Evolutionary conservation across 2,113 vertebrate genomes (phyloP).

Genomic region (Dinomys branickii): DNA sequence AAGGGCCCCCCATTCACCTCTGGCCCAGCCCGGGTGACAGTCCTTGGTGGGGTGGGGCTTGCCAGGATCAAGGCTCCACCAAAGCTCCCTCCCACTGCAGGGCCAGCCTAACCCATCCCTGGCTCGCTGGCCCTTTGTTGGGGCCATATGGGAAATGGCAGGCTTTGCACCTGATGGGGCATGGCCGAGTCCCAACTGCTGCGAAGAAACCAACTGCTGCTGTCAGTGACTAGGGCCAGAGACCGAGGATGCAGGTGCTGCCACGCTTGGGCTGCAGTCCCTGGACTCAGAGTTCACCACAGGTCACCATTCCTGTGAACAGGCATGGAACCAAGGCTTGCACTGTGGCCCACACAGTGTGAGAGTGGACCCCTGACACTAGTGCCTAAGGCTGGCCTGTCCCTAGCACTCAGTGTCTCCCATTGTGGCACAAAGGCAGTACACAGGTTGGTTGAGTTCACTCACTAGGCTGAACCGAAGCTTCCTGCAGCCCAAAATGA

Average conservation of each 20-base stretch:
- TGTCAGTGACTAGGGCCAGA: neutral
- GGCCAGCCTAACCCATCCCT: neutral
- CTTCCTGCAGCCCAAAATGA: neutral
- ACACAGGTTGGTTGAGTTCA: neutral
- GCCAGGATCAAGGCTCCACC: neutral
- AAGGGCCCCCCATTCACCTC: neutral
- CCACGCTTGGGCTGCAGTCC: neutral
- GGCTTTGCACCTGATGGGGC: neutral
- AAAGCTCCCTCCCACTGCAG: neutral
- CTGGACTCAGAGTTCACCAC: neutral
- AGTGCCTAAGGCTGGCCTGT: neutral
- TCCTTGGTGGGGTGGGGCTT: no score
- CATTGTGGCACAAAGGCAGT: neutral
- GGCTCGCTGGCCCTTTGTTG: neutral
- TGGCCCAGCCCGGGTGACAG: neutral
- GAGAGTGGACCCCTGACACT: neutral
- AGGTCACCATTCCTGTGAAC: fast-evolving
- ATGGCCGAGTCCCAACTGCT: neutral
- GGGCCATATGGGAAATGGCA: neutral
- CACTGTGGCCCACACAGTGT: neutral
- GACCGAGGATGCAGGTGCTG: neutral
- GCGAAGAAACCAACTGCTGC: neutral
- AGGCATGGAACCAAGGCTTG: neutral
- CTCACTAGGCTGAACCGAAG: neutral
- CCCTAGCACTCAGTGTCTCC: neutral